Percentiles rank a stretch among this genome's conserved stretches.
phyloP scores from a whole-genome alignment of 1,140 invertebrate genomes.

The Bathynomus jamesi region DNA sequence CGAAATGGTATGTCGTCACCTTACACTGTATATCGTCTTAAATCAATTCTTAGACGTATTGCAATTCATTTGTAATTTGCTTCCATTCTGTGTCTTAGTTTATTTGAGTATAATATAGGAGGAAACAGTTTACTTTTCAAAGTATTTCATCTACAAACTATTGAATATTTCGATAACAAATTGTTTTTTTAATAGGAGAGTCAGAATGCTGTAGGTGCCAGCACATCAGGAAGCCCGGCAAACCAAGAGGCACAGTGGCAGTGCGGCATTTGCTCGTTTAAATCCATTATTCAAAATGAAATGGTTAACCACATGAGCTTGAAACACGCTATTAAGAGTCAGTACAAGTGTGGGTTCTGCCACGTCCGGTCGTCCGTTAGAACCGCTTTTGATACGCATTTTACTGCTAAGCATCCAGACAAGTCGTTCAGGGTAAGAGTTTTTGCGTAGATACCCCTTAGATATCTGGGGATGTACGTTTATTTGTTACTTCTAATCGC shows the following conservation, averaged over 20 bases:
- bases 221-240: too few species aligned
- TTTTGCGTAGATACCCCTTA: not conserved
- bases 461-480: not conserved
- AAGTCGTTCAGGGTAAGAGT: conserved; percentile 33
- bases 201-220: too few species aligned
- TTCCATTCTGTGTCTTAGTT: too few species aligned
- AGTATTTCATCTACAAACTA: too few species aligned
- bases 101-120: too few species aligned
- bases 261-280: conserved; percentile 58
- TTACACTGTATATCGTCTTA: too few species aligned
- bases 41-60: too few species aligned
- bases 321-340: conserved; percentile 50
- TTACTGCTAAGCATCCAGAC: conserved; percentile 46
- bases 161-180: too few species aligned
- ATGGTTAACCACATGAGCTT: conserved; percentile 43
- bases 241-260: conserved; percentile 50
- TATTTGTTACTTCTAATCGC: not conserved
- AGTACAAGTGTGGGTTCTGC: conserved; percentile 60
- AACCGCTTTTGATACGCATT: conserved; percentile 53
- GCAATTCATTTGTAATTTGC: too few species aligned
- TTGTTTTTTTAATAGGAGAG: too few species aligned
- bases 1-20: too few species aligned
- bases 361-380: conserved; percentile 51
- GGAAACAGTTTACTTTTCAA: too few species aligned
- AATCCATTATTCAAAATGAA: conserved; percentile 52